Conservation (phyloP, 2,888 invertebrate genomes). For the Drosophila recens region DNA sequence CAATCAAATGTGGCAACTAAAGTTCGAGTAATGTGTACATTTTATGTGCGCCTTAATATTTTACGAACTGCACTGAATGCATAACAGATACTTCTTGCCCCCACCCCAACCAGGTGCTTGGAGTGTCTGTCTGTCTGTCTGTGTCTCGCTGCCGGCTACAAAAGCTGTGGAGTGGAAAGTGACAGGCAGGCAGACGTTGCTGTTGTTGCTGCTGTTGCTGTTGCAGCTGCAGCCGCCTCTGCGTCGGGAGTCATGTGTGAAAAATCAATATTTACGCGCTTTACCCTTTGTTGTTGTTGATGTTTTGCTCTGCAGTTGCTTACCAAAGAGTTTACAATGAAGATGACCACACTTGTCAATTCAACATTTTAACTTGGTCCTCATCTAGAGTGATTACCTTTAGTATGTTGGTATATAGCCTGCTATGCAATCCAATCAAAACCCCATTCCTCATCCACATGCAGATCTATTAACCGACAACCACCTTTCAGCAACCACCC, state of each 20-base stretch:
- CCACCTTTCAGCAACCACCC: constrained; percentile 59
- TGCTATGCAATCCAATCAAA: constrained; percentile 35
- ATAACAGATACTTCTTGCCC: constrained; percentile 53
- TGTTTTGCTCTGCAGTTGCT: constrained; percentile 27
- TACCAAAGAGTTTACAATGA: constrained; percentile 14
- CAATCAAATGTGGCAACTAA: constrained; percentile 37
- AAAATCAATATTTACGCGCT: constrained; percentile 83
- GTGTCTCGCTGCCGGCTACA: constrained; percentile 38
- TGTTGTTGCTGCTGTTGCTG: constrained; percentile 3
- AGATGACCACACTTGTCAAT: constrained; percentile 21
- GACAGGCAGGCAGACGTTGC: constrained; percentile 18
- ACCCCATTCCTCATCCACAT: constrained; percentile 23
- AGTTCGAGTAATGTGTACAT: constrained; percentile 36
- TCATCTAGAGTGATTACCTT: background rate
- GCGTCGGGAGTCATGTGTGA: constrained; percentile 68
- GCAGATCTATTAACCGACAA: constrained; percentile 48
- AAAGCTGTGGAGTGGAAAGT: constrained; percentile 35
- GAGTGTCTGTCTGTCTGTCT: constrained; percentile 44
- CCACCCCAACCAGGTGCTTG: constrained; percentile 46
- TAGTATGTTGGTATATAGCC: background rate
- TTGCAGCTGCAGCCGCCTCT: constrained; percentile 30
- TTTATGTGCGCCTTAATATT: constrained; percentile 55
- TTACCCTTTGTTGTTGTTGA: constrained; percentile 21
- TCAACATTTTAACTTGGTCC: background rate
- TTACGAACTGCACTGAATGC: constrained; percentile 62